Conservation (phyloP, 2,888 invertebrate genomes). For the Brenthis daphne region DNA sequence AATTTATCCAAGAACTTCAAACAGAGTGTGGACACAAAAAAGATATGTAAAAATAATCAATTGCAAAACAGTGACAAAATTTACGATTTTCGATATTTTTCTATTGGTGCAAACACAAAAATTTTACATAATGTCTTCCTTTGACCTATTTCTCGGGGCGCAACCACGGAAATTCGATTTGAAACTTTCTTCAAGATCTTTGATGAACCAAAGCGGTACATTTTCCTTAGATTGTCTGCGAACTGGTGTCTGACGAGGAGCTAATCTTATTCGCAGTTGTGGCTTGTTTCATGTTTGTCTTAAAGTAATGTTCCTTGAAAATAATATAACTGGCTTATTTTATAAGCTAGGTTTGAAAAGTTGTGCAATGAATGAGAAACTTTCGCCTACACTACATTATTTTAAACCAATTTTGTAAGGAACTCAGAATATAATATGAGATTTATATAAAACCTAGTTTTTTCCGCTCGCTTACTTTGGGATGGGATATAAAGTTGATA, state of each 20-base stretch:
- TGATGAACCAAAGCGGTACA: conserved; percentile 61
- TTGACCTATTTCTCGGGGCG: conserved; percentile 49
- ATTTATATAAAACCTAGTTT: too few relatives aligned
- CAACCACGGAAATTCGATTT: conserved; percentile 57
- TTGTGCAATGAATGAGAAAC: conserved; percentile 2
- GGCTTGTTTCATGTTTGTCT: conserved; percentile 21
- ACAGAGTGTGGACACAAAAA: too few relatives aligned
- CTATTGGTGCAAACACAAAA: conserved; percentile 35
- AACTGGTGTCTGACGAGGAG: conserved; percentile 37
- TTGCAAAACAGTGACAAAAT: conserved; percentile 8
- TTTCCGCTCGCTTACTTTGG: too few relatives aligned
- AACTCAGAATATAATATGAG: too few relatives aligned
- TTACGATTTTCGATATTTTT: conserved; percentile 36
- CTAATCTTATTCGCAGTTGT: conserved; percentile 36
- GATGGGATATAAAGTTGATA: too few relatives aligned
- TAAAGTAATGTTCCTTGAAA: conserved; percentile 29
- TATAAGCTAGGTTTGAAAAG: conserved; percentile 16
- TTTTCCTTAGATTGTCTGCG: conserved; percentile 49
- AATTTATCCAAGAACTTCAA: too few relatives aligned
- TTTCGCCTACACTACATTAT: not conserved
- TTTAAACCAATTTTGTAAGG: not conserved
- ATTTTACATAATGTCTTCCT: conserved; percentile 41
- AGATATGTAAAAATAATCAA: too few relatives aligned
- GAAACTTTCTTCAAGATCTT: conserved; percentile 53
- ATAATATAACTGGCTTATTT: conserved; percentile 23